phyloP scores from a whole-genome alignment of 1,140 invertebrate genomes.

The Bombus confusus region DNA sequence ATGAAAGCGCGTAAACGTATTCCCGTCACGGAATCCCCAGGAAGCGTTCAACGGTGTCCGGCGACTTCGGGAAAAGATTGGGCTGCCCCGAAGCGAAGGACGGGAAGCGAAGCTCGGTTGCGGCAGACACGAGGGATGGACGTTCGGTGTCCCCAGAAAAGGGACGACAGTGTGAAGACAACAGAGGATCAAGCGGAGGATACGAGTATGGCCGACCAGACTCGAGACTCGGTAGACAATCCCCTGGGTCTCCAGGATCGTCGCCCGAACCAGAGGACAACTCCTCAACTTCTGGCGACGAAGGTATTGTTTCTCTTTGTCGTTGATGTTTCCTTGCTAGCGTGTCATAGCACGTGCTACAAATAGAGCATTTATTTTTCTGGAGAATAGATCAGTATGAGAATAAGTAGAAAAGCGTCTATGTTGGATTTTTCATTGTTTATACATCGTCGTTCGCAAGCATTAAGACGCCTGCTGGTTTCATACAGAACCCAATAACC shows the following conservation, averaged over 20 bases:
- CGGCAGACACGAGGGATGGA: slow-evolving; percentile 39
- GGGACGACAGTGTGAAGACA: slow-evolving; percentile 55
- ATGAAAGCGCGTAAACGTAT: slow-evolving; percentile 56
- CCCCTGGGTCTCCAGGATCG: slow-evolving; percentile 72
- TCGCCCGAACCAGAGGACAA: slow-evolving; percentile 79
- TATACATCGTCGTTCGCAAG: neutral
- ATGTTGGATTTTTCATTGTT: too few species aligned
- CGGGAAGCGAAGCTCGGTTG: slow-evolving; percentile 37
- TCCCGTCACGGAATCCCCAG: slow-evolving; percentile 66
- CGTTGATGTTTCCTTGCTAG: neutral
- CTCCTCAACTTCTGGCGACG: slow-evolving; percentile 81
- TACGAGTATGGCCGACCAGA: slow-evolving; percentile 62
- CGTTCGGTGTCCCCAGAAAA: slow-evolving; percentile 60
- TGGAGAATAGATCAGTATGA: too few species aligned
- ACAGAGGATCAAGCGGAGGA: slow-evolving; percentile 58
- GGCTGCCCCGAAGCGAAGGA: slow-evolving; percentile 68
- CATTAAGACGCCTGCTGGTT: neutral
- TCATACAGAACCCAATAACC: too few species aligned
- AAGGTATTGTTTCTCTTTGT: slow-evolving; percentile 74
- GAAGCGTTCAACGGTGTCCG: slow-evolving; percentile 77
- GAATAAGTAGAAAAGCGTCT: too few species aligned
- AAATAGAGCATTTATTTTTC: neutral
- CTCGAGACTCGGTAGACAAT: slow-evolving; percentile 63
- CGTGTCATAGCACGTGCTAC: too few species aligned
- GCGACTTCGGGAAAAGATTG: slow-evolving; percentile 74